Evolutionary conservation across 1,140 invertebrate genomes (phyloP), one percentile per base, ranked within the genome.

Genomic region (Panagrolaimus sp.): DNA sequence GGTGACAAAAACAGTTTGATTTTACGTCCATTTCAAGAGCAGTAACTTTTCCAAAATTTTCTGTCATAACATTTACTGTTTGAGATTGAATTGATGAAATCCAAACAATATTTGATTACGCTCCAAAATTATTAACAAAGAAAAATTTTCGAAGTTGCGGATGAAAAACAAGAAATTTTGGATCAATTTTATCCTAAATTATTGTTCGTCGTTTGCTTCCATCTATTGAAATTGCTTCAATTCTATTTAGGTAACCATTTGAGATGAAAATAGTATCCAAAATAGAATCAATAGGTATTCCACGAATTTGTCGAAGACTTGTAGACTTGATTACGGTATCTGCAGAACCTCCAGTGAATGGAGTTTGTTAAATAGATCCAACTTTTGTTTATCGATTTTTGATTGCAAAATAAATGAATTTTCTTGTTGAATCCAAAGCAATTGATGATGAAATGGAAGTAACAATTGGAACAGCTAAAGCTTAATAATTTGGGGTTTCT

Each of bases 361-460:
- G 48, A 21, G n/a, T 24, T 52, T 14, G 17, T 52, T 1, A 52
- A 12, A 8, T n/a, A n/a, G 7, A 24, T 52, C 26, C 48, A n/a
- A 24, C 48, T 24, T 52, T 24, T 52, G 48, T n/a, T 24, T 21
- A 52, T 52, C 1, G 14, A n/a, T n/a, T n/a, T n/a, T n/a, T n/a
- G 14, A 52, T 24, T 4, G 48, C 48, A 15, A 52, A 52, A 24
- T 21, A n/a, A 52, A 52, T n/a, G n/a, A 21, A n/a, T 1, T 1
- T 1, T 4, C 66, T 55, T 24, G 21, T 44, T 14, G 66, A 17
- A 65, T 68, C 44, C 10, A 68, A 68, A 1, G 66, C 66, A n/a
- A 68, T n/a, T 5, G 66, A 55, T 5, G 38, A 24, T 15, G 66
- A 44, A 10, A 44, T 21, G 28, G 66, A 65, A 14, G n/a, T 62